A percentile compares a stretch with the other conserved stretches of the same genome.
Conservation (phyloP, 2,797 vertebrate genomes). For the Cephalopachus bancanus region DNA sequence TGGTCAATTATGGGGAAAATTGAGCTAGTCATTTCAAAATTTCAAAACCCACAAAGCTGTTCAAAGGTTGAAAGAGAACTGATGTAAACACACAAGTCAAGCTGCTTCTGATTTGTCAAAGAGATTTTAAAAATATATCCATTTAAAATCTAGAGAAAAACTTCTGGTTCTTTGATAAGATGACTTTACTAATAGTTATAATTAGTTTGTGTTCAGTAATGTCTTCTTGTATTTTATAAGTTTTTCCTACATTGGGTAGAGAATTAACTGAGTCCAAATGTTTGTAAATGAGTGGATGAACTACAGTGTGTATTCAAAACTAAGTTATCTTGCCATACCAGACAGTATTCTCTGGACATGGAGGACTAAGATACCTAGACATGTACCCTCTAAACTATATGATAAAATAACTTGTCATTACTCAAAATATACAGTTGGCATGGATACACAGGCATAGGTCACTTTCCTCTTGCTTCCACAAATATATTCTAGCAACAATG, state of each 20-base stretch:
- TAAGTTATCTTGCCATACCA: background rate
- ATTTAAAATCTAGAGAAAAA: background rate
- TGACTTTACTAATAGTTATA: background rate
- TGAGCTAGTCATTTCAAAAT: background rate
- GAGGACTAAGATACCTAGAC: background rate
- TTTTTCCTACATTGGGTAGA: background rate
- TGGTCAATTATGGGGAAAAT: background rate
- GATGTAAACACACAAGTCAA: background rate
- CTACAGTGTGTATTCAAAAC: background rate
- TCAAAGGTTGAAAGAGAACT: background rate
- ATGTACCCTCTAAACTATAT: background rate
- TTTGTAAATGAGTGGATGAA: background rate
- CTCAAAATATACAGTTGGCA: background rate
- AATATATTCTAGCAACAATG: background rate
- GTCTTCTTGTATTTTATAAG: background rate
- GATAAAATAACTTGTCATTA: background rate
- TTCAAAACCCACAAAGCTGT: background rate
- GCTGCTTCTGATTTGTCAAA: background rate
- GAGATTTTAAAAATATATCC: background rate
- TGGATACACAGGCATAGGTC: background rate
- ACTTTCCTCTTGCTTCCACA: background rate
- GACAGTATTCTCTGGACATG: background rate
- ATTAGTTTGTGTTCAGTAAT: background rate
- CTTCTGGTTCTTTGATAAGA: background rate
- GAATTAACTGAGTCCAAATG: background rate